These are phyloP conservation scores for Ormyrus nitidulus DNA, from an alignment of 2,888 invertebrate species.

Conservation along the genomic window DNA sequence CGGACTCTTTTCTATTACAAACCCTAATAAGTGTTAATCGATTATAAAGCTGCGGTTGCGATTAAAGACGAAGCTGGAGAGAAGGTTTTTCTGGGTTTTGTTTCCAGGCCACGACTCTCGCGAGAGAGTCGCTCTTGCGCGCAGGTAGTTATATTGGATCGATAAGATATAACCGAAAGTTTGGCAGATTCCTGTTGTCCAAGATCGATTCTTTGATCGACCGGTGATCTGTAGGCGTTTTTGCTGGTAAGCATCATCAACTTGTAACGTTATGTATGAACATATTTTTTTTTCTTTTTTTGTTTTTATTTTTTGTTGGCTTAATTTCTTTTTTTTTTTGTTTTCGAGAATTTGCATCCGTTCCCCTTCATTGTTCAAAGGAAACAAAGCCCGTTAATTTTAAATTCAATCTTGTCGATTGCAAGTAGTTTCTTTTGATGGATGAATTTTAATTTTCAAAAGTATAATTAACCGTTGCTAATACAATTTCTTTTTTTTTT, in stretches of 20 bases:
- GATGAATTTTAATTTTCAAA: no score
- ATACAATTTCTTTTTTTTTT: no score
- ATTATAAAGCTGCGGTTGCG: neutral
- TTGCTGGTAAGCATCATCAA: constrained; percentile 19
- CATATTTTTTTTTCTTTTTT: neutral
- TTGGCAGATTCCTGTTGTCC: no score
- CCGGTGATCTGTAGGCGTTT: no score
- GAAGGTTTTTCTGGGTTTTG: constrained; percentile 55
- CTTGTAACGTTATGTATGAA: constrained; percentile 9
- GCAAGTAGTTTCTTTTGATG: no score
- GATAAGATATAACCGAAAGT: neutral
- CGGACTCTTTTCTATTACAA: neutral
- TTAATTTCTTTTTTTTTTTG: no score
- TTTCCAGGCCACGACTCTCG: constrained; percentile 48
- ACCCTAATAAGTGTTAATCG: neutral
- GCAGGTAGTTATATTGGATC: constrained; percentile 23
- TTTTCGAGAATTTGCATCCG: no score
- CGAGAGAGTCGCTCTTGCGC: constrained; percentile 11
- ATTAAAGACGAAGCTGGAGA: constrained; percentile 54
- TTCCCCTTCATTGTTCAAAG: no score
- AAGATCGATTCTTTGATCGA: no score
- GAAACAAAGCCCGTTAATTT: no score
- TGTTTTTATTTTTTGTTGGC: neutral
- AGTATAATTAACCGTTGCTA: no score
- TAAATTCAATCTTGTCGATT: no score